Evolutionary conservation across 2,888 invertebrate genomes (phyloP), one percentile per base, ranked within the genome.

Genomic region (Agrotis puta): DNA sequence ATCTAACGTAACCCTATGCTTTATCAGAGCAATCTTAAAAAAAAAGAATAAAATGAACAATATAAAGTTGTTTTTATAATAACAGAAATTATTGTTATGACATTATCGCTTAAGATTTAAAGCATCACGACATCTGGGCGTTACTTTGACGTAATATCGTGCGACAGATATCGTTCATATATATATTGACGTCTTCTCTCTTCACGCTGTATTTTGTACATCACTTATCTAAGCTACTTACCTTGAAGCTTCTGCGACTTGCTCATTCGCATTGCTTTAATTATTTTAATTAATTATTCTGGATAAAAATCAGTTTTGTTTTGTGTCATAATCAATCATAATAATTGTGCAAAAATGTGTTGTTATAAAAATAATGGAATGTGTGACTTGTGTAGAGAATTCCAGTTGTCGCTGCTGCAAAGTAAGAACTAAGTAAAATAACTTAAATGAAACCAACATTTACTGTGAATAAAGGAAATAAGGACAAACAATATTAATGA

Each of bases 71-170:
- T 89, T 91, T 88, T 89, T 91, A 89, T 88, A 89, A 87, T 87
- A 90, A 88, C 85, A 89, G 77, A 86, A 89, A 85, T 89, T 87
- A 92, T 92, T 93, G 90, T 93, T 91, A 85, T 91, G 90, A 85
- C 90, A 89, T 89, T 95, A 94, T 95, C 94, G 87, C 83, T 81
- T 83, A 89, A 93, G 93, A 95, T 94, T 94, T 91, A 91, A 93
- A 90, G 88, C 91, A 93, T 92, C 93, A 89, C 91, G 91, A 90
- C 93, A 92, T 92, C 94, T 91, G 95, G 95, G 94, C 95, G 95
- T 94, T 94, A 89, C 94, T 95, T 93, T 96, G 96, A 96, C 96
- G 96, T 95, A 95, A 94, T 88, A 92, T 93, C 93, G 92, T 90
- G 88, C 88, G 93, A 93, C 88, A 91, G 95, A 93, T 96, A 95